Percentiles rank a stretch among this genome's conserved stretches.
Evolutionary conservation across 2,888 invertebrate species (phyloP).

Genomic region (Xanthia icteritia): DNA sequence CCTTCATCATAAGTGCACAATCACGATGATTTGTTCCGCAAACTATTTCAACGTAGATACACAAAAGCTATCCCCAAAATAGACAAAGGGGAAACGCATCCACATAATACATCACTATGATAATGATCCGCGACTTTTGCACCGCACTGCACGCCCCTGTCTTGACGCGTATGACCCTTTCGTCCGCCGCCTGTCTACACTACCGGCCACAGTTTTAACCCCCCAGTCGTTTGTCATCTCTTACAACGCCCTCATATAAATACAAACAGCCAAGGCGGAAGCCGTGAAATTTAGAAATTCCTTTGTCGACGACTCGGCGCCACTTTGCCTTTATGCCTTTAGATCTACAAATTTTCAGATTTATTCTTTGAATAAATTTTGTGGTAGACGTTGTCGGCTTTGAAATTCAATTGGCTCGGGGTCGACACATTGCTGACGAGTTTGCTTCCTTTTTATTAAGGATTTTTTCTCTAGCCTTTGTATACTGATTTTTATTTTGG

Average conservation of each 20-base stretch:
- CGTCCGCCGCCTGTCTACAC: conserved; percentile 57
- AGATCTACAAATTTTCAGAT: conserved; percentile 91
- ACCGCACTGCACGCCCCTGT: conserved; percentile 45
- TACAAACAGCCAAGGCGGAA: conserved; percentile 89
- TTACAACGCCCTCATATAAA: conserved; percentile 87
- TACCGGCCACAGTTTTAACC: conserved; percentile 70
- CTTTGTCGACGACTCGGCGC: conserved; percentile 89
- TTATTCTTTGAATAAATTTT: conserved; percentile 91
- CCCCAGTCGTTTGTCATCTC: conserved; percentile 88
- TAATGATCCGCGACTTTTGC: conserved; percentile 58
- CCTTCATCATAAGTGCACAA: conserved; percentile 21
- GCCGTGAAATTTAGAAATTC: conserved; percentile 90
- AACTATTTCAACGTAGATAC: conserved; percentile 45
- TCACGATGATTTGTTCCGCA: conserved; percentile 54
- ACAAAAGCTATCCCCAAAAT: conserved; percentile 30
- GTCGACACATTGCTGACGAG: conserved; percentile 89
- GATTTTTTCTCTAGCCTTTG: conserved; percentile 77
- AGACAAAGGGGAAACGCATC: conserved; percentile 56
- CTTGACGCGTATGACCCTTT: conserved; percentile 59
- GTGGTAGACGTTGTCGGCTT: conserved; percentile 89
- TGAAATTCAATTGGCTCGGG: conserved; percentile 90
- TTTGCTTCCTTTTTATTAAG: conserved; percentile 82
- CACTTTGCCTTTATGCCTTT: conserved; percentile 88
- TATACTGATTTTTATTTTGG: conserved; percentile 67
- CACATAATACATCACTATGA: conserved; percentile 55